phyloP scores from a whole-genome alignment of 1,140 invertebrate genomes.

The Anadara kagoshimensis region DNA sequence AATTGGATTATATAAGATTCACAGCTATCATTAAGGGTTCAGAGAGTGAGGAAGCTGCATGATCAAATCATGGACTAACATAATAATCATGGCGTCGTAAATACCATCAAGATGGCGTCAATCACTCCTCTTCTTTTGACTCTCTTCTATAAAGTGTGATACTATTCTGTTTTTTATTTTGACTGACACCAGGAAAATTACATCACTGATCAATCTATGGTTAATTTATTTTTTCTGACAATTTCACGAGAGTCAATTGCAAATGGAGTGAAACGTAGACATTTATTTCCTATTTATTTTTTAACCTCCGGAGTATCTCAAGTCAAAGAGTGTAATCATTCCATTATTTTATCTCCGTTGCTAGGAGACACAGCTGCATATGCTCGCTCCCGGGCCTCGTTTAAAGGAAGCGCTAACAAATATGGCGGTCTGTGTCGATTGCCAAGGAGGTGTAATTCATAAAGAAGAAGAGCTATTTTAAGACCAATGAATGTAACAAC shows the following conservation, averaged over 20 bases:
- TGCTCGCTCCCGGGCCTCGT: slow-evolving; percentile 41
- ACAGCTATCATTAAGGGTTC: slow-evolving; percentile 85
- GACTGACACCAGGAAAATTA: neutral
- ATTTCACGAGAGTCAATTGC: neutral
- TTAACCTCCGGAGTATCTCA: slow-evolving; percentile 36
- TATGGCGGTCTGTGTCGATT: slow-evolving; percentile 27
- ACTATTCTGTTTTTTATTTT: slow-evolving; percentile 3
- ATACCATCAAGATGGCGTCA: slow-evolving; percentile 12
- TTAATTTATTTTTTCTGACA: neutral
- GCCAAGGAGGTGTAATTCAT: slow-evolving; percentile 22
- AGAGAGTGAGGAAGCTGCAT: slow-evolving; percentile 59
- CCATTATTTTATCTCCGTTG: slow-evolving; percentile 31
- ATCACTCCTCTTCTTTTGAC: slow-evolving; percentile 19
- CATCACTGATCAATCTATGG: neutral
- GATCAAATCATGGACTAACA: slow-evolving; percentile 14
- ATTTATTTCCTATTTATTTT: slow-evolving; percentile 9
- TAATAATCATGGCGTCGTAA: slow-evolving; percentile 11
- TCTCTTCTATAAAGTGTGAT: slow-evolving; percentile 6
- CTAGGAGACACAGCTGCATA: slow-evolving; percentile 25
- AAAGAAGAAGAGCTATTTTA: slow-evolving; percentile 28
- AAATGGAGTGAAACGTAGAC: slow-evolving; percentile 6
- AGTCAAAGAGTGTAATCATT: slow-evolving; percentile 47
- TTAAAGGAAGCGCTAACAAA: slow-evolving; percentile 37
- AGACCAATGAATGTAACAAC: slow-evolving; percentile 25
- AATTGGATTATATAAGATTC: slow-evolving; percentile 92